Evolutionary conservation across 2,888 invertebrate species (phyloP).

Genomic region (Hydrotaea diabolus): DNA sequence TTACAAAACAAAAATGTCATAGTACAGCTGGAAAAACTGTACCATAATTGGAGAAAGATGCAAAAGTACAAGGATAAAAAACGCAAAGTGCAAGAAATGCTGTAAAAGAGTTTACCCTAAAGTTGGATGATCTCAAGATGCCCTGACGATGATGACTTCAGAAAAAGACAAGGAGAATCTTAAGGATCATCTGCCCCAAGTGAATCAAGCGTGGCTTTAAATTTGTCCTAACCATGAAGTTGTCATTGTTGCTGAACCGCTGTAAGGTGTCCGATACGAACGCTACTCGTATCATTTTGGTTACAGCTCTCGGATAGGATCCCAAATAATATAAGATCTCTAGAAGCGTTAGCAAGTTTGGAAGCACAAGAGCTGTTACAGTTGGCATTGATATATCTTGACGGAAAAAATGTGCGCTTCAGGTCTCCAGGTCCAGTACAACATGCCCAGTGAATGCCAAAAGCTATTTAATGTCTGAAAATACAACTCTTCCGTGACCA

Average conservation of each 20-base stretch:
- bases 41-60: too few relatives aligned
- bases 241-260: conserved; percentile 29
- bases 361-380: conserved; percentile 4
- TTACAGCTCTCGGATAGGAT: background rate
- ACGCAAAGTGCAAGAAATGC: too few relatives aligned
- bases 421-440: conserved; percentile 21
- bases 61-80: too few relatives aligned
- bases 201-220: conserved; percentile 34
- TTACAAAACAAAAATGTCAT: too few relatives aligned
- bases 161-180: too few relatives aligned
- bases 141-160: too few relatives aligned
- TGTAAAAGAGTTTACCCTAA: too few relatives aligned
- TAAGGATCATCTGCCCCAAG: conserved; percentile 17
- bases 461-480: conserved; percentile 38
- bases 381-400: conserved; percentile 11
- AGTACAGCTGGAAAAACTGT: too few relatives aligned
- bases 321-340: background rate
- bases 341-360: conserved; percentile 29
- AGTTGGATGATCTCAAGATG: too few relatives aligned
- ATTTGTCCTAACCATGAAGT: conserved; percentile 22
- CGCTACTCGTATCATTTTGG: background rate
- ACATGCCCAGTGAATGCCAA: conserved; percentile 22
- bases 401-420: conserved; percentile 11
- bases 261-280: background rate
- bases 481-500: conserved; percentile 14